These are phyloP conservation scores for Basileuterus tristriatus DNA, from an alignment of 2,797 vertebrate genomes.

Conservation along the genomic window DNA sequence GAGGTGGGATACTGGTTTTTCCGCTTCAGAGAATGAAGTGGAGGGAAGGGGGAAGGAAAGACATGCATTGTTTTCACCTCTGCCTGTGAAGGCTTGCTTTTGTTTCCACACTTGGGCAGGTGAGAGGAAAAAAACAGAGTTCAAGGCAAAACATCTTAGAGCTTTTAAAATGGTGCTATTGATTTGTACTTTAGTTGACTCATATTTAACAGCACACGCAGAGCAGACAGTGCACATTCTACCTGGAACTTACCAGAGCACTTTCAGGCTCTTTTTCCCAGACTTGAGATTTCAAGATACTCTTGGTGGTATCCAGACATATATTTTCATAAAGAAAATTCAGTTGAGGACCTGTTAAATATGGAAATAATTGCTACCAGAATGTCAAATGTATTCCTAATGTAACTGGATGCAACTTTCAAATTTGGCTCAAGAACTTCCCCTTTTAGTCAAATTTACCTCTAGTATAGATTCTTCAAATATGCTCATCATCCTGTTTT, in stretches of 20 bases:
- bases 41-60: background rate
- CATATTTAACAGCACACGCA: background rate
- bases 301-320: background rate
- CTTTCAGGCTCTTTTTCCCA: background rate
- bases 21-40: background rate
- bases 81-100: background rate
- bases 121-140: background rate
- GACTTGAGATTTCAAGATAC: background rate
- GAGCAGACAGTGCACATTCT: background rate
- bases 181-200: background rate
- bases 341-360: background rate
- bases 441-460: background rate
- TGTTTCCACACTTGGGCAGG: background rate
- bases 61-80: background rate
- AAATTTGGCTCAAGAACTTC: background rate
- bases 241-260: background rate
- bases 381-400: background rate
- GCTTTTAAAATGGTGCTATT: background rate
- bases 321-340: background rate
- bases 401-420: background rate
- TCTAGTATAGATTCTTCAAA: background rate
- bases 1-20: background rate
- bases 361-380: background rate
- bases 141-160: background rate
- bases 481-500: background rate